Conservation (phyloP, 2,113 vertebrate species). For the Coptodon bakossiorum region DNA sequence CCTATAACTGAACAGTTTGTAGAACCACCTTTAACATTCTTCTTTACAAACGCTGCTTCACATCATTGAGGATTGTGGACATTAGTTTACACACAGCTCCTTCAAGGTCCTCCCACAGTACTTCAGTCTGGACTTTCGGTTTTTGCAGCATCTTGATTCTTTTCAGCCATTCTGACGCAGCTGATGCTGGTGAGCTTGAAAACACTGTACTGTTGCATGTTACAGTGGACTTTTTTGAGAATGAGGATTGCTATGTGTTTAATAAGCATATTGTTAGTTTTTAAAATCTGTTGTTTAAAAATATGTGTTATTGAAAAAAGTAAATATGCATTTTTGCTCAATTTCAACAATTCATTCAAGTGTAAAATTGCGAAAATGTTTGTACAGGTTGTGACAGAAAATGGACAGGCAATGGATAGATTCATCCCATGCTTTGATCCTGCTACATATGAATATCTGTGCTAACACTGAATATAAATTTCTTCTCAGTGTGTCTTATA, state of each 20-base stretch:
- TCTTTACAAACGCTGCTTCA: neutral
- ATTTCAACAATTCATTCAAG: neutral
- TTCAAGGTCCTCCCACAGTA: neutral
- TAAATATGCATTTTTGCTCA: neutral
- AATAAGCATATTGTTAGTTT: neutral
- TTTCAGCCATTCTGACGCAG: neutral
- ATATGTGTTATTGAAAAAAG: neutral
- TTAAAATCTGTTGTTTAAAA: neutral
- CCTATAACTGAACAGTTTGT: neutral
- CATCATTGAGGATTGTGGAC: neutral
- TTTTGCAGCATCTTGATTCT: neutral
- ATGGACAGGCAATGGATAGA: neutral
- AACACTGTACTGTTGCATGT: neutral
- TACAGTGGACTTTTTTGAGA: neutral
- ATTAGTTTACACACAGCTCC: neutral
- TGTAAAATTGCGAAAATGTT: neutral
- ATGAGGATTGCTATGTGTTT: neutral
- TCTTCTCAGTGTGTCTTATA: neutral
- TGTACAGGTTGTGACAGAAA: neutral
- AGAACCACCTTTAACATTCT: neutral
- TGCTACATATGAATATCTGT: neutral
- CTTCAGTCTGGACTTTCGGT: neutral
- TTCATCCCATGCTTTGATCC: neutral
- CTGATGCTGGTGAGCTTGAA: neutral
- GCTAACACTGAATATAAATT: neutral